phyloP scores from a whole-genome alignment of 2,888 invertebrate genomes.

The Platerodrilus igneus region DNA sequence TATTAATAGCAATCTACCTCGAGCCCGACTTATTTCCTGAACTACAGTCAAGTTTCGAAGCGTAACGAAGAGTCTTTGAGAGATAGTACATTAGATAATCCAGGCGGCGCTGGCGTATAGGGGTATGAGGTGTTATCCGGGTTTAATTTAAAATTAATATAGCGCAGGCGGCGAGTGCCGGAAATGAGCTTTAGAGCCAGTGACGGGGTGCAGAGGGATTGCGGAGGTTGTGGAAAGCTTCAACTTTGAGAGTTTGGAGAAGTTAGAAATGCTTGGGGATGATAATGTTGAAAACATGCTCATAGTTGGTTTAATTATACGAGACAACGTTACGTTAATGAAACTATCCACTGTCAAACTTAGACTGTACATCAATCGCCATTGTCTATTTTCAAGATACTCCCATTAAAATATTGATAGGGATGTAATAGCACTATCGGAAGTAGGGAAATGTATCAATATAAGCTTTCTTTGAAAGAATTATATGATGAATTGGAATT shows the following conservation, averaged over 20 bases:
- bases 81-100: slow-evolving; percentile 45
- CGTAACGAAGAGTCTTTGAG: slow-evolving; percentile 36
- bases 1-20: slow-evolving; percentile 46
- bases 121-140: slow-evolving; percentile 51
- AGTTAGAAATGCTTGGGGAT: too few relatives aligned
- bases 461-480: too few relatives aligned
- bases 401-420: too few relatives aligned
- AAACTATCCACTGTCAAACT: too few relatives aligned
- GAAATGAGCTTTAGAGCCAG: slow-evolving; percentile 63
- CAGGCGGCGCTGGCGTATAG: slow-evolving; percentile 31
- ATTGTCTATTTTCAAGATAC: too few relatives aligned
- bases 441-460: too few relatives aligned
- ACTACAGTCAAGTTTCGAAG: slow-evolving; percentile 30
- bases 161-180: slow-evolving; percentile 60
- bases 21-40: slow-evolving; percentile 46
- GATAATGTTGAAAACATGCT: too few relatives aligned
- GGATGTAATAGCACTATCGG: too few relatives aligned
- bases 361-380: too few relatives aligned
- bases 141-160: slow-evolving; percentile 70
- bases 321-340: too few relatives aligned
- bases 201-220: slow-evolving; percentile 30
- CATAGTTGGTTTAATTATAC: too few relatives aligned
- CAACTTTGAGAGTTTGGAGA: slow-evolving; percentile 17
- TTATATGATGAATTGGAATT: too few relatives aligned
- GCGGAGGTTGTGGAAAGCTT: slow-evolving; percentile 17